Evolutionary conservation across 2,797 vertebrate species (phyloP).

Genomic region (Ptychobarbus kaznakovi): DNA sequence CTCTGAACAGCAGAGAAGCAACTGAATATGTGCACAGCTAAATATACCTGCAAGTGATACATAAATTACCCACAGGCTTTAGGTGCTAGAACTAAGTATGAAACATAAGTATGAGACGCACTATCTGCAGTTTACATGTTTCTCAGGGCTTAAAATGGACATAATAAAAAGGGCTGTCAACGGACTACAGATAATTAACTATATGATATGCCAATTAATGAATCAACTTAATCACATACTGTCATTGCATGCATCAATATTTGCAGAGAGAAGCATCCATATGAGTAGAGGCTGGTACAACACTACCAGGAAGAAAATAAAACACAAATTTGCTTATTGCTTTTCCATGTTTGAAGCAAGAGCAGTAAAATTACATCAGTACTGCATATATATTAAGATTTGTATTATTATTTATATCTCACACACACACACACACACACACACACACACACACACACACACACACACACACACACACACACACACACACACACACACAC

Average conservation of each 20-base stretch:
- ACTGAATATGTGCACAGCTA: slow-evolving; percentile 15
- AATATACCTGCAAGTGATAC: not conserved
- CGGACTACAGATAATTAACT: not conserved
- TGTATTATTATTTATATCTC: not conserved
- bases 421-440: not conserved
- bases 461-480: not conserved
- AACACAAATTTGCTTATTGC: not conserved
- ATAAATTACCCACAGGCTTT: slow-evolving; percentile 3
- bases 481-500: not conserved
- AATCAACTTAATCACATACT: not conserved
- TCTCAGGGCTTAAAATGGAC: not conserved
- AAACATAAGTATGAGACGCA: not conserved
- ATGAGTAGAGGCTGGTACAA: not conserved
- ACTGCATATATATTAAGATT: not conserved
- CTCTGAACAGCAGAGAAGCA: slow-evolving; percentile 1
- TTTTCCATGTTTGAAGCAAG: not conserved
- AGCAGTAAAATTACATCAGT: not conserved
- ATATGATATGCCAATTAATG: not conserved
- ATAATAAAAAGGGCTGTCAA: not conserved
- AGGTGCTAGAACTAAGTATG: not conserved
- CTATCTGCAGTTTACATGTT: not conserved
- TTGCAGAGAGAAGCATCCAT: not conserved
- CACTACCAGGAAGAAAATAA: not conserved
- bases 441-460: not conserved
- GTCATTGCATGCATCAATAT: not conserved